Conservation (phyloP, 2,113 vertebrate genomes). For the Cyanoliseus patagonus region DNA sequence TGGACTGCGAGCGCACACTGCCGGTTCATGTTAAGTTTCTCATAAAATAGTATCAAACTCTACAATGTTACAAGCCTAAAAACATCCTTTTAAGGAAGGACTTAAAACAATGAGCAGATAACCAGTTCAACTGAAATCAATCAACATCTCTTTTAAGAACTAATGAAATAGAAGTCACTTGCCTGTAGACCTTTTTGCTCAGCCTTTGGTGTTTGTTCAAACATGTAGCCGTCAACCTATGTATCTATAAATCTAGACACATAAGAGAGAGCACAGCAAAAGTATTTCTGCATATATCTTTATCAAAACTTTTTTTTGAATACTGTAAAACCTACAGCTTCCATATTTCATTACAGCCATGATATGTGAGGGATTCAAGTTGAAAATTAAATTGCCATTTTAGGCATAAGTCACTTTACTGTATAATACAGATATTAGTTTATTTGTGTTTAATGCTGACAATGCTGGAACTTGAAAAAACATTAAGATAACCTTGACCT, state of each 20-base stretch:
- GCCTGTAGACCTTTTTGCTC: background rate
- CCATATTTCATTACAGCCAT: background rate
- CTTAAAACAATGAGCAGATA: background rate
- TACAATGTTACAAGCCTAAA: background rate
- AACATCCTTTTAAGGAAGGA: background rate
- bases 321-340: accelerated
- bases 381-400: background rate
- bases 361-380: background rate
- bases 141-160: background rate
- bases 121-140: background rate
- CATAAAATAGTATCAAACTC: background rate
- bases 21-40: background rate
- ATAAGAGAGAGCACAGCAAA: background rate
- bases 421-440: background rate
- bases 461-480: background rate
- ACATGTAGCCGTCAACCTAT: background rate
- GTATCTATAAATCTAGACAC: background rate
- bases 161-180: background rate
- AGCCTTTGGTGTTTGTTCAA: background rate
- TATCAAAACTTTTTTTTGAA: background rate
- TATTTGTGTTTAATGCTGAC: background rate
- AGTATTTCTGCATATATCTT: background rate
- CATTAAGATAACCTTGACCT: background rate
- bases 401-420: background rate
- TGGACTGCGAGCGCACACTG: background rate